Evolutionary conservation across 2,888 invertebrate genomes (phyloP), one percentile per base, ranked within the genome.

Genomic region (Eupithecia insigniata): DNA sequence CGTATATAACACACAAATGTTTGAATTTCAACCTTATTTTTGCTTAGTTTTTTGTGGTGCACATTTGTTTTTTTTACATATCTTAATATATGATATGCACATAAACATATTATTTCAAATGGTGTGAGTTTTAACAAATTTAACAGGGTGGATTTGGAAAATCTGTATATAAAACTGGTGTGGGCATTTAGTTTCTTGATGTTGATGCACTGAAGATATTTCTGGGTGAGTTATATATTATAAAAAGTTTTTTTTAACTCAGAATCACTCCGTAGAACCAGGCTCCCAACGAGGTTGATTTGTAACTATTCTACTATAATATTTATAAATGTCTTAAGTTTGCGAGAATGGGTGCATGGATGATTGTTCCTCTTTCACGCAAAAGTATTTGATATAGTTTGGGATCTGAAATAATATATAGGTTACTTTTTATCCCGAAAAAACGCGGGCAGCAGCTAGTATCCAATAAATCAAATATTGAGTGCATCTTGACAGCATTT

Each of bases 41-140:
- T 43, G 68, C 74, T 71, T 69, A 46, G 66, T 72, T 46, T 70
- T 69, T 70, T 60, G 66, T 61, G 69, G 22, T 39, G 36, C 36
- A 64, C 64, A 36, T 22, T 36, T 64, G 62, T 22, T 18, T 73
- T 73, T 73, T 73, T 73, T 74, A 73, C 60, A 73, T 46, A 70
- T 73, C n/a, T n/a, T n/a, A n/a, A n/a, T n/a, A n/a, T n/a, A 66
- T 69, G 65, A 68, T 72, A 69, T n/a, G 76, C 70, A 72, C 72
- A 30, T 69, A 36, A 1, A 76, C 75, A 66, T 60, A 67, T 51
- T 70, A 18, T 71, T 64, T 64, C 51, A 39, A 62, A 67, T 67
- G 64, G 68, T 76, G 76, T 77, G 79, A 76, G 75, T 68, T 76
- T 72, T 79, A 80, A 79, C 78, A 75, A 75, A 65, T 76, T 78